These are phyloP conservation scores for Sinella curviseta DNA, from an alignment of 1,140 invertebrate genomes.

Conservation along the genomic window DNA sequence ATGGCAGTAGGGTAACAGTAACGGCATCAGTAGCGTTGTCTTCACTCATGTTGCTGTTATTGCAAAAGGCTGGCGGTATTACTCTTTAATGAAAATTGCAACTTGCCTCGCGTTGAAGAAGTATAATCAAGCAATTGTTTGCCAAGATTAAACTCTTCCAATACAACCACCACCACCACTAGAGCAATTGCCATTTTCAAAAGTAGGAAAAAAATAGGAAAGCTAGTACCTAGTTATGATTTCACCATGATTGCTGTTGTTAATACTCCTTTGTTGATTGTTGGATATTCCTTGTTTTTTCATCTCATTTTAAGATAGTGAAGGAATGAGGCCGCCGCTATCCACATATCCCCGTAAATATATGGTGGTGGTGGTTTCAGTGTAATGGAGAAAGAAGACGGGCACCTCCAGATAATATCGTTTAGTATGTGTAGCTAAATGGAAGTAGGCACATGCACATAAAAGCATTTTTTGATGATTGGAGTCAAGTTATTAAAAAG, in stretches of 20 bases:
- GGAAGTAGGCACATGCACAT: neutral
- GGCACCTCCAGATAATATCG: neutral
- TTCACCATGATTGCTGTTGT: no score
- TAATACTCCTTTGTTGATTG: no score
- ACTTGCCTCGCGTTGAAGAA: neutral
- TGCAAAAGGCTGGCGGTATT: no score
- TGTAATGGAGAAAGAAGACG: no score
- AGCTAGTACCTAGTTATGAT: no score
- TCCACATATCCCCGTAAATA: no score
- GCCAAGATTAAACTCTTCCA: neutral
- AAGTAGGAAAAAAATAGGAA: neutral
- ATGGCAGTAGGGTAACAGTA: no score
- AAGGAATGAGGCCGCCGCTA: no score
- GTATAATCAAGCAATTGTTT: neutral
- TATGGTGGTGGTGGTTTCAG: no score
- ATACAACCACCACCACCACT: neutral
- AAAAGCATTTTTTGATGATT: neutral
- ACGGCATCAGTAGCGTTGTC: no score
- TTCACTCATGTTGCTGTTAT: neutral
- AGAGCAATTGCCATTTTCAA: neutral
- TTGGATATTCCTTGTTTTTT: no score
- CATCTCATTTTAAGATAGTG: no score
- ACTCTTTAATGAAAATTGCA: neutral
- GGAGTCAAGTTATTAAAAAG: neutral
- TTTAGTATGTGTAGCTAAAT: neutral